Base-by-base conservation (phyloP, 1,140 invertebrate genomes). In the Reticulitermes speratus region DNA sequence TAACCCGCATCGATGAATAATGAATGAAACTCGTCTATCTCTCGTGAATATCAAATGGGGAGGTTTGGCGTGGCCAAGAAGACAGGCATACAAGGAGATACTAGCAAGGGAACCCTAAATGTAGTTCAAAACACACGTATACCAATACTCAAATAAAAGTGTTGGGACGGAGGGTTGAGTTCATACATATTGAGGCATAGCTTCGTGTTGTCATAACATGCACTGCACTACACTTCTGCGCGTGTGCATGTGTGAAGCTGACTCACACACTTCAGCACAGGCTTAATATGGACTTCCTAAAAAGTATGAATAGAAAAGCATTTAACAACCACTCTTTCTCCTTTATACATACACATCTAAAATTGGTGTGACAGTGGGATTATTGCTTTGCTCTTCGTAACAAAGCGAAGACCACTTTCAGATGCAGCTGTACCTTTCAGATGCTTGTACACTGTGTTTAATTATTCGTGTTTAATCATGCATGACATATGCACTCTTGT, bases 1-100 rank as follows among this genome's bases (percentile, higher is more conserved):
- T 75, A 75, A 75, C 65, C 65, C 25, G 65, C 14, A 30, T 75
- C 65, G 65, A 75, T 75, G 65, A 75, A 75, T 75, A 75, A 75
- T 75, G 65, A 75, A 75, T 75, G 65, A 75, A 75, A 75, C 25
- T 8, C n/a, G 0, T 30, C 65, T 75, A 25, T 30, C 65, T 75
- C 1, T 75, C 65, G 65, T 75, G 65, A 75, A 75, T 75, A 75
- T 75, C 65, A 75, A 30, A 75, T 75, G 65, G 19, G 59, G 59
- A 75, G 65, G 8, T 75, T 25, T 30, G 65, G 65, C n/a, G 7
- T 25, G 65, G 30, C 65, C 19, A 1, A 5, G 59, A 2, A 65
- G 59, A n/a, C 19, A 75, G n/a, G 25, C 9, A 25, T 19, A 75
- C 7, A n/a, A 30, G 65, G 9, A n/a, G 65, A 75, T 75, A 75